These are phyloP conservation scores for Psylliodes chrysocephalus DNA, from an alignment of 2,888 invertebrate species.

Conservation along the genomic window DNA sequence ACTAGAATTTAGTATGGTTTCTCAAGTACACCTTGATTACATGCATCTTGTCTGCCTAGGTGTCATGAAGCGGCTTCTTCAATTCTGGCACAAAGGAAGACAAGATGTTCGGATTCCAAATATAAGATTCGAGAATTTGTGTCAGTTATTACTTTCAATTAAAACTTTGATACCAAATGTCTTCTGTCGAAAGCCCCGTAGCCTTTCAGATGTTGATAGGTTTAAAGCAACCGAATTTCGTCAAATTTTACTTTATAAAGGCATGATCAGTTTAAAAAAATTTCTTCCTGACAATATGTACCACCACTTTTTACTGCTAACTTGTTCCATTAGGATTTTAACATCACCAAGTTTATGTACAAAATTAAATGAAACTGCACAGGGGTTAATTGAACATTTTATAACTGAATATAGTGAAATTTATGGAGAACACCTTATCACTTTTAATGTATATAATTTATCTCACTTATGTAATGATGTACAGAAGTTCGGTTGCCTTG, in stretches of 20 bases:
- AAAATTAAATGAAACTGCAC: constrained; percentile 35
- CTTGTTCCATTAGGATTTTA: constrained; percentile 43
- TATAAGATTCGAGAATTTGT: not conserved
- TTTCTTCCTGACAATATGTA: constrained; percentile 33
- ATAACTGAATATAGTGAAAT: constrained; percentile 34
- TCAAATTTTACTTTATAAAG: constrained; percentile 45
- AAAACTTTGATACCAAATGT: not conserved
- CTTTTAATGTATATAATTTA: constrained; percentile 45
- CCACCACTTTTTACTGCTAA: constrained; percentile 42
- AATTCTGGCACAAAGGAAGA: constrained; percentile 39
- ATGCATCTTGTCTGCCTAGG: constrained; percentile 50
- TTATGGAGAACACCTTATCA: constrained; percentile 41
- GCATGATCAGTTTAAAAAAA: constrained; percentile 42
- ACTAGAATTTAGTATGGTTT: constrained; percentile 45
- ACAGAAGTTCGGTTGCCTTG: constrained; percentile 33
- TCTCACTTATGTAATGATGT: constrained; percentile 42
- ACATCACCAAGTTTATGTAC: not conserved
- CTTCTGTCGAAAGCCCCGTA: constrained; percentile 2
- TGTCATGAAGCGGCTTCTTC: constrained; percentile 45
- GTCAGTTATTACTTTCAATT: not conserved
- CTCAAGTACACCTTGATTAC: constrained; percentile 46
- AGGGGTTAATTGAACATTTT: constrained; percentile 43
- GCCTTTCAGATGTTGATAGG: constrained; percentile 34
- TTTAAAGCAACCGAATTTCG: constrained; percentile 49
- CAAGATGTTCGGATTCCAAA: constrained; percentile 28